phyloP scores from a whole-genome alignment of 2,888 invertebrate species.

The Tenthredo mesomela region DNA sequence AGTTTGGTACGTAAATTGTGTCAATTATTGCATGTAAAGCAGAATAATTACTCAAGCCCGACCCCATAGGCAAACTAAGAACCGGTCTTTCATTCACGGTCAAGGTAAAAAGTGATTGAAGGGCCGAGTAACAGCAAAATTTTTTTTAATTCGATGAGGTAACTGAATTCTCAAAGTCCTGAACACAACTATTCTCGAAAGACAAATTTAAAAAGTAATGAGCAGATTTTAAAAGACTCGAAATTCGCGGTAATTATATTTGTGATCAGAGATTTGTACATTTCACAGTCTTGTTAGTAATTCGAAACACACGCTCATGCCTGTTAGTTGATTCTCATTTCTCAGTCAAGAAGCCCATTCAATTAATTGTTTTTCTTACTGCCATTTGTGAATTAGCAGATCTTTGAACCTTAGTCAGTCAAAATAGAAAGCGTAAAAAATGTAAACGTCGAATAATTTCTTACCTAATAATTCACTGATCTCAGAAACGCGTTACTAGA shows the following conservation, averaged over 20 bases:
- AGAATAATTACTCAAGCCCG: conserved; percentile 17
- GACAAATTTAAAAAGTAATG: background rate
- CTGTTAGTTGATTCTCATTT: background rate
- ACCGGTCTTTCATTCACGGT: conserved; percentile 32
- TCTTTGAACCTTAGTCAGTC: background rate
- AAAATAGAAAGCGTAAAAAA: background rate
- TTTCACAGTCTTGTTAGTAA: background rate
- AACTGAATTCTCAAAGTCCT: background rate
- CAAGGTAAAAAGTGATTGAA: conserved; percentile 14
- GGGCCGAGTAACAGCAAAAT: background rate
- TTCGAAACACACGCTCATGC: background rate
- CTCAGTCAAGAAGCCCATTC: background rate
- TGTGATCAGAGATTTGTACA: background rate
- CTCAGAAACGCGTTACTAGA: background rate
- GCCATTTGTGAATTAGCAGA: background rate
- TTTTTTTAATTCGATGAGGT: background rate
- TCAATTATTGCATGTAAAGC: conserved; percentile 28
- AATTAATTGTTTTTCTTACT: background rate
- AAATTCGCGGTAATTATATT: background rate
- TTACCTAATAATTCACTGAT: background rate
- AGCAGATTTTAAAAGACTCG: background rate
- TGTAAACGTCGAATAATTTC: background rate
- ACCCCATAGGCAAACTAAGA: background rate
- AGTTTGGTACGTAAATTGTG: conserved; percentile 40
- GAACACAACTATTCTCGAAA: background rate